Evolutionary conservation across 2,888 invertebrate genomes (phyloP), one percentile per base, ranked within the genome.

Genomic region (Ophion obscuratus): DNA sequence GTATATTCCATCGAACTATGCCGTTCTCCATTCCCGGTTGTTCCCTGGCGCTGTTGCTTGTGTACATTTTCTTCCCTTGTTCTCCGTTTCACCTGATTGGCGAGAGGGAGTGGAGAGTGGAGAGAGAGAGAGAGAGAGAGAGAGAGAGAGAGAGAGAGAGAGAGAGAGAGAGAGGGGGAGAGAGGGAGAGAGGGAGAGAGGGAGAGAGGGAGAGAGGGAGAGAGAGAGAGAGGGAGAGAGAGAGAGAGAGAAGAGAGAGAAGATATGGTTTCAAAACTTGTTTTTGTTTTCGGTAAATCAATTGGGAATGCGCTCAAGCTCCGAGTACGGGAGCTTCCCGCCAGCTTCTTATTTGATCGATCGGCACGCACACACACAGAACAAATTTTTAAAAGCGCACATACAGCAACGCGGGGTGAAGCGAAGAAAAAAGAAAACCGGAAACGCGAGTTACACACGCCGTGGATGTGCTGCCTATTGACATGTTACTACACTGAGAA

Each of bases 211-310:
- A 53, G 53, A 17, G 10, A 53, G 17, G 3, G 53, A 53, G 53
- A 1, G 2, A 53, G 17, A 17, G 10, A 27, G 27, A 2, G 14
- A 36, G 10, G 47, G 47, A 47, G 47, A 11, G 11, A 47, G 47
- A 11, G 11, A 47, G 11, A 47, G 47, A 47, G 47, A 47, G 17
- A 4, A 14, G 17, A 53, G 17, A 53, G 14, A 53, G 14, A 53
- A 53, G 17, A 53, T 2, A 53, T 31, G 68, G 64, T 81, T 85
- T 80, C n/a, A 61, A 73, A 85, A 75, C 61, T 79, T 62, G 64
- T 82, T 85, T 83, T 85, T 83, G 67, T 85, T 80, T 77, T 61
- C 76, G 70, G 47, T 76, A 75, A 85, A 80, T 80, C 83, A 80
- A 80, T 85, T 73, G 61, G 57, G 76, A 80, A 76, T 73, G 71